Base-by-base conservation (phyloP, 2,888 invertebrate species). In the Drosophila atripex region DNA sequence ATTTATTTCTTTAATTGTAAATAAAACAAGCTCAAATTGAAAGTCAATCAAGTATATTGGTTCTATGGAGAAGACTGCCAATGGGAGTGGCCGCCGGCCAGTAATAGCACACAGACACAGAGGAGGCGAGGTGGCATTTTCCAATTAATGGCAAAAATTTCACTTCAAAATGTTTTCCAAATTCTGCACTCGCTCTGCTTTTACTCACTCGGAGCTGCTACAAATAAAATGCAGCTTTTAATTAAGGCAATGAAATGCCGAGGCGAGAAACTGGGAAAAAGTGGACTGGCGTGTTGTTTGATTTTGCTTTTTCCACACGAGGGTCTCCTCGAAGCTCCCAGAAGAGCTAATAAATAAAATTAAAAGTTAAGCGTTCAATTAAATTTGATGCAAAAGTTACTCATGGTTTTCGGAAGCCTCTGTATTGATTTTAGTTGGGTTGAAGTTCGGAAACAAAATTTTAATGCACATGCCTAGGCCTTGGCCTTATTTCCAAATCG, bases 251-350 rank as follows among this genome's bases (percentile, higher is more conserved):
- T 73, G 77, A 86, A 86, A 79, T 73, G 69, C 71, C 74, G 35
- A 73, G 84, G 77, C 78, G 78, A 84, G 84, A 84, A 84, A 86
- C 71, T 75, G 77, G 75, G 80, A 84, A 86, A 85, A 85, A 85
- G 86, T 85, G 84, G 86, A 72, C 73, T 70, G 69, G 71, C 84
- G 60, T 80, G 80, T 80, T 84, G 47, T 32, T 21, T 55, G 52
- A 66, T 59, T 79, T 75, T 76, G 73, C 76, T 78, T 70, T 75
- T 77, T 54, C 69, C 73, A 5, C 55, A 47, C 84, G 84, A 84
- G 84, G 78, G 80, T 47, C 21, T 71, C n/a, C 5, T 1, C 14
- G 53, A 3, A 18, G 4, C 9, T 53, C 21, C 3, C 18, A 1
- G n/a, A 28, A 35, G 14, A 14, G 18, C 18, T 8, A 41, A 49